Conservation (phyloP, 2,888 invertebrate species). For the Dinocampus coccinellae region DNA sequence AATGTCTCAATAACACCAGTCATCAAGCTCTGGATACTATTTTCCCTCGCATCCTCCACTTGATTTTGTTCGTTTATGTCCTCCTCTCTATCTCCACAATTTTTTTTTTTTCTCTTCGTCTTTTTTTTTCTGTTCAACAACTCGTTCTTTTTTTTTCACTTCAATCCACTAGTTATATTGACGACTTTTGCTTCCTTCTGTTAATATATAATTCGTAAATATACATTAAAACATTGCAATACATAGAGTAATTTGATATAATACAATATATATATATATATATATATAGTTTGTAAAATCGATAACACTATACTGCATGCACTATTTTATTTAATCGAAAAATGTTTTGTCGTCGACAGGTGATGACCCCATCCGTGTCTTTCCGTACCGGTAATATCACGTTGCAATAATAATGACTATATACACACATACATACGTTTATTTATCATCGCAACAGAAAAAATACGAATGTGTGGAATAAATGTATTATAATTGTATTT, state of each 20-base stretch:
- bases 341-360: neutral
- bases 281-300: neutral
- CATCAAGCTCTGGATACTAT: constrained; percentile 61
- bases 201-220: constrained; percentile 22
- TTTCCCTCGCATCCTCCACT: constrained; percentile 29
- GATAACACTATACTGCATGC: neutral
- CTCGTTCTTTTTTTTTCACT: constrained; percentile 36
- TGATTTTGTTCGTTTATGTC: constrained; percentile 3
- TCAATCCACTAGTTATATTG: neutral
- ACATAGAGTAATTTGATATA: too few relatives aligned
- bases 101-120: too few relatives aligned
- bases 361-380: neutral
- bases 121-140: neutral
- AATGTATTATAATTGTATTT: neutral
- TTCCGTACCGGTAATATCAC: neutral
- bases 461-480: neutral
- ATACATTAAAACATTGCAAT: neutral
- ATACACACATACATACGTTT: neutral
- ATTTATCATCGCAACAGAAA: neutral
- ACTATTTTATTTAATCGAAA: neutral
- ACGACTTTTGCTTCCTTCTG: constrained; percentile 38
- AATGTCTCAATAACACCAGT: constrained; percentile 38
- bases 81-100: neutral
- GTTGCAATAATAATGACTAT: neutral
- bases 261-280: neutral